Percentiles rank a stretch among this genome's conserved stretches.
These are phyloP conservation scores for Gallinago nigripennis DNA, from an alignment of 2,797 vertebrate species.

Conservation along the genomic window DNA sequence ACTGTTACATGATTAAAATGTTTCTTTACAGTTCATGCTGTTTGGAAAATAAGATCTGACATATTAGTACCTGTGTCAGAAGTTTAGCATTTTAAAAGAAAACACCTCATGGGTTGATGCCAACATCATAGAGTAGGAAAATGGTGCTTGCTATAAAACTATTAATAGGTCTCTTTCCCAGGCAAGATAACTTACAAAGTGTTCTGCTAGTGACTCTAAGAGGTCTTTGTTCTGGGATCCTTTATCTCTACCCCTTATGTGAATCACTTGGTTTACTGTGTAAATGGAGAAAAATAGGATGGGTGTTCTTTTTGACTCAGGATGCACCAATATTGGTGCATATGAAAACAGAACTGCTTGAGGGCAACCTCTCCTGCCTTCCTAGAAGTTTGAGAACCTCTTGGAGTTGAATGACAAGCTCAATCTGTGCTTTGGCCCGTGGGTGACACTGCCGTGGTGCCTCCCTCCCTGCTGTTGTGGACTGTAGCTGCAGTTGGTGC, in stretches of 20 bases:
- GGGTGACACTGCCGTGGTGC: not conserved
- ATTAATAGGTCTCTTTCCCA: not conserved
- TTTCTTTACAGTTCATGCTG: not conserved
- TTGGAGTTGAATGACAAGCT: not conserved
- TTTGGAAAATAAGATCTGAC: not conserved
- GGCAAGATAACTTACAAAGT: not conserved
- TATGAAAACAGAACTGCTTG: not conserved
- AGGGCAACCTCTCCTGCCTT: not conserved
- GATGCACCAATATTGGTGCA: not conserved
- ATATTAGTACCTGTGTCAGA: not conserved
- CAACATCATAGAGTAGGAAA: not conserved
- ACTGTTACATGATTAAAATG: not conserved
- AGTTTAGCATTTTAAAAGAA: not conserved
- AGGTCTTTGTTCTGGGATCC: not conserved
- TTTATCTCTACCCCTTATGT: not conserved
- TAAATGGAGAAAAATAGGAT: not conserved
- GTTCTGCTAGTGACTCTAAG: not conserved
- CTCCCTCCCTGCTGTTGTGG: not conserved
- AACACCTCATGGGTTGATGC: fast-evolving
- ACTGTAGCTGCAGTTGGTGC: not conserved
- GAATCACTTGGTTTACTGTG: not conserved
- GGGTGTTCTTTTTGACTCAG: not conserved
- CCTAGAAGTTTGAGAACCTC: not conserved
- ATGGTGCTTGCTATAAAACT: not conserved
- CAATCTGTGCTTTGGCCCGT: not conserved